A percentile compares a stretch with the other conserved stretches of the same genome.
These are phyloP conservation scores for Sclerodermus sp. DNA, from an alignment of 2,888 invertebrate species.

Conservation along the genomic window DNA sequence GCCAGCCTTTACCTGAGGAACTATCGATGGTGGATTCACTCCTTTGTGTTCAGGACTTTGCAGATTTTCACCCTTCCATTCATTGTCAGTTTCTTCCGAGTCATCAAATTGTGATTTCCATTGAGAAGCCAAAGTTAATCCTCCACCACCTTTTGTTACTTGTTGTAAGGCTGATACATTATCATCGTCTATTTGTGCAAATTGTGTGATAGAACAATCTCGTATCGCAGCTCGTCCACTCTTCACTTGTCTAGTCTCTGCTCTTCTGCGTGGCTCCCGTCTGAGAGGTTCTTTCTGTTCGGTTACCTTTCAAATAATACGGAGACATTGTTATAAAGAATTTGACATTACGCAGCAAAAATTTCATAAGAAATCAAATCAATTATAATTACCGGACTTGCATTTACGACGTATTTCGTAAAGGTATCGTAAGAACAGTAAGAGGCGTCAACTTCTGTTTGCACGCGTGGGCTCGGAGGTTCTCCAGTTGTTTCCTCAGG, in stretches of 20 bases:
- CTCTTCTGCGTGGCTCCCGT: slow-evolving; percentile 48
- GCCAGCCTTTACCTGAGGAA: slow-evolving; percentile 42
- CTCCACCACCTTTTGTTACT: slow-evolving; percentile 84
- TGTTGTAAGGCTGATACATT: slow-evolving; percentile 87
- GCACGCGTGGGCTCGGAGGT: slow-evolving; percentile 62
- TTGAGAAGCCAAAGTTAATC: slow-evolving; percentile 84
- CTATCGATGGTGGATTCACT: slow-evolving; percentile 35
- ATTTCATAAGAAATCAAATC: neutral
- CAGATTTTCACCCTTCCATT: slow-evolving; percentile 80
- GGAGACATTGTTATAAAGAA: too few species aligned
- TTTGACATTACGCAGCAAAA: too few species aligned
- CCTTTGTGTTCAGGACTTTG: slow-evolving; percentile 59
- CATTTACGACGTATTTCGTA: slow-evolving; percentile 52
- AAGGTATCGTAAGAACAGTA: slow-evolving; percentile 58
- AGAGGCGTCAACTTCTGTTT: slow-evolving; percentile 65
- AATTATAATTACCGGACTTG: slow-evolving; percentile 49
- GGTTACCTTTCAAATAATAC: slow-evolving; percentile 39
- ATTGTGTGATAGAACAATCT: slow-evolving; percentile 86
- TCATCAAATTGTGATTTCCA: slow-evolving; percentile 97
- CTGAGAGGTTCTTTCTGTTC: slow-evolving; percentile 54
- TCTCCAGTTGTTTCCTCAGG: slow-evolving; percentile 57
- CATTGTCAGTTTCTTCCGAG: slow-evolving; percentile 92
- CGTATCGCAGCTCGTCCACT: slow-evolving; percentile 61
- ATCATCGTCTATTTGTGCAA: slow-evolving; percentile 90
- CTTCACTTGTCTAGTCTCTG: slow-evolving; percentile 44